Conservation (phyloP, 1,140 invertebrate genomes). For the Sinella curviseta region DNA sequence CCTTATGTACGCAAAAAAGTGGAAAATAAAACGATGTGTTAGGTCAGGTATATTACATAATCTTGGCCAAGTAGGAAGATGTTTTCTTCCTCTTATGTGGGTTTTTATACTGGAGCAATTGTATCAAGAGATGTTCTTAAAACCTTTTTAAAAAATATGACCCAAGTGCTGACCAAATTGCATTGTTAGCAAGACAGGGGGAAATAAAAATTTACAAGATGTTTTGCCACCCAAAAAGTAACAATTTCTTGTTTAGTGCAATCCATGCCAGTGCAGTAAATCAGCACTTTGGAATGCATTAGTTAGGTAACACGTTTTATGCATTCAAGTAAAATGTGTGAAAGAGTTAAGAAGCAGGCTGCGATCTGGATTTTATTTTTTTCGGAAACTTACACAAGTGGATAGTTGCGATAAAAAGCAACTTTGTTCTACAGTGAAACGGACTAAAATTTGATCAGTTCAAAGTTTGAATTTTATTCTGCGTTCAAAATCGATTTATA, state of each 20-base stretch:
- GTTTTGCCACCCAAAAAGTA: background rate
- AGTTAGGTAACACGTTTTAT: too few relatives aligned
- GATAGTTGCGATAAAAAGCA: too few relatives aligned
- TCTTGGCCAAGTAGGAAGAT: background rate
- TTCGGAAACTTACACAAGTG: too few relatives aligned
- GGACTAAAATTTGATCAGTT: too few relatives aligned
- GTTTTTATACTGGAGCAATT: background rate
- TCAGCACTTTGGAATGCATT: too few relatives aligned
- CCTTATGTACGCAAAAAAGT: background rate
- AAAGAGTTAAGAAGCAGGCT: background rate
- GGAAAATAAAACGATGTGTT: background rate
- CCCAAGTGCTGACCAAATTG: background rate
- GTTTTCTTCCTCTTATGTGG: background rate
- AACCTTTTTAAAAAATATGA: background rate
- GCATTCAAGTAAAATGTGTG: background rate
- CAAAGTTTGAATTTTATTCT: too few relatives aligned
- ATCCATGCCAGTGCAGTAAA: too few relatives aligned
- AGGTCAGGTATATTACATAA: conserved; percentile 1
- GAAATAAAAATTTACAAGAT: background rate
- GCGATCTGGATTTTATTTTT: too few relatives aligned
- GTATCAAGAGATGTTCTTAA: background rate
- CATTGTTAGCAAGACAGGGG: background rate
- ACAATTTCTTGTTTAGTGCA: too few relatives aligned
- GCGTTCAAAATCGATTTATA: too few relatives aligned
- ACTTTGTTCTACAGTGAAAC: too few relatives aligned